Conservation (phyloP, 1,140 invertebrate species). For the Triops cancriformis region DNA sequence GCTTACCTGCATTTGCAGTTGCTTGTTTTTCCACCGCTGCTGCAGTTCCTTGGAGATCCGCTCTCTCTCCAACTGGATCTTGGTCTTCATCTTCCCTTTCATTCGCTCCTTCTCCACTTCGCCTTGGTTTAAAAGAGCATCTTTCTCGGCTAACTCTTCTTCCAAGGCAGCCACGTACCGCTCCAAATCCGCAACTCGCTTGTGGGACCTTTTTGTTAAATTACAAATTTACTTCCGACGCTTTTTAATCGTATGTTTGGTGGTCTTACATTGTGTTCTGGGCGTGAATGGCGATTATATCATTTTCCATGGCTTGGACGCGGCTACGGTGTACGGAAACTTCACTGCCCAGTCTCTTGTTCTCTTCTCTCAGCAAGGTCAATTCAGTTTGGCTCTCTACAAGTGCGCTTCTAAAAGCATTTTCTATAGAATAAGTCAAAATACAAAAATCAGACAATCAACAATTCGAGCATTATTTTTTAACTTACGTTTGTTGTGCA, state of each 20-base stretch:
- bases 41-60: conserved; percentile 20
- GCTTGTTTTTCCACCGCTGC: conserved; percentile 12
- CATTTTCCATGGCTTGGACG: not conserved
- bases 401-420: not conserved
- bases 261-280: not conserved
- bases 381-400: not conserved
- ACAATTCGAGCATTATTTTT: too few species aligned
- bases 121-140: conserved; percentile 38
- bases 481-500: not conserved
- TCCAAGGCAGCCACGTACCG: not conserved
- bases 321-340: not conserved
- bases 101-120: conserved; percentile 34
- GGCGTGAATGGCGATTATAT: not conserved
- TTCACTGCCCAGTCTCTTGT: not conserved
- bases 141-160: conserved; percentile 33
- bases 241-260: not conserved
- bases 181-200: not conserved
- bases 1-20: conserved; percentile 17
- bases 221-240: not conserved
- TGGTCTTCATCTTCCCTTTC: conserved; percentile 30
- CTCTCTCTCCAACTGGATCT: conserved; percentile 24
- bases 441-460: not conserved
- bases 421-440: not conserved
- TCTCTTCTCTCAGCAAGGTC: not conserved
- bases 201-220: not conserved